A percentile compares a stretch with the other conserved stretches of the same genome.
Conservation (phyloP, 2,888 invertebrate species). For the Aplocera efformata region DNA sequence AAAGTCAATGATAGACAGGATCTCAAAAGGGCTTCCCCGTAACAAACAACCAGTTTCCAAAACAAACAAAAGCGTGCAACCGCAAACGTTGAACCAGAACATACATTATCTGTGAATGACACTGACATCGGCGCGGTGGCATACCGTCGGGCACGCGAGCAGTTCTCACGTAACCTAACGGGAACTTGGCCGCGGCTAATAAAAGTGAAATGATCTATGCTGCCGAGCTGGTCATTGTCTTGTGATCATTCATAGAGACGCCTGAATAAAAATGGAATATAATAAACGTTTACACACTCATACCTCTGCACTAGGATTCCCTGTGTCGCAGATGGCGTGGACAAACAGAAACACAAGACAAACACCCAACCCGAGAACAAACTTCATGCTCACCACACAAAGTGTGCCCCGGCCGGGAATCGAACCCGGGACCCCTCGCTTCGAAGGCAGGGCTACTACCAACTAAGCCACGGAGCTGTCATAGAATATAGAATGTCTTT, state of each 20-base stretch:
- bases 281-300: too few species aligned
- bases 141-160: conserved; percentile 23
- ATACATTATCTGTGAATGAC: conserved; percentile 27
- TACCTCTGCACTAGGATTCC: too few species aligned
- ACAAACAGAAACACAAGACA: too few species aligned
- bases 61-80: conserved; percentile 11
- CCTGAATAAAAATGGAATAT: not conserved
- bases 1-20: too few species aligned
- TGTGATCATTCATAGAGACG: not conserved
- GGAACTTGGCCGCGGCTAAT: conserved; percentile 28
- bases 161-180: conserved; percentile 25
- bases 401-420: too few species aligned
- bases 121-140: conserved; percentile 21
- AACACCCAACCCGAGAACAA: too few species aligned
- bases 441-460: too few species aligned
- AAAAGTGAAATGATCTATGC: conserved; percentile 37
- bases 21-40: too few species aligned
- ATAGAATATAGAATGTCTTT: too few species aligned
- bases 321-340: not conserved
- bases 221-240: conserved; percentile 8
- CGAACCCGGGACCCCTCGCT: too few species aligned
- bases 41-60: not conserved
- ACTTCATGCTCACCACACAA: too few species aligned
- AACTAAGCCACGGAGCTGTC: too few species aligned
- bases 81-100: conserved; percentile 7